Conservation (phyloP, 2,888 invertebrate genomes). For the Drosophila barbarae region DNA sequence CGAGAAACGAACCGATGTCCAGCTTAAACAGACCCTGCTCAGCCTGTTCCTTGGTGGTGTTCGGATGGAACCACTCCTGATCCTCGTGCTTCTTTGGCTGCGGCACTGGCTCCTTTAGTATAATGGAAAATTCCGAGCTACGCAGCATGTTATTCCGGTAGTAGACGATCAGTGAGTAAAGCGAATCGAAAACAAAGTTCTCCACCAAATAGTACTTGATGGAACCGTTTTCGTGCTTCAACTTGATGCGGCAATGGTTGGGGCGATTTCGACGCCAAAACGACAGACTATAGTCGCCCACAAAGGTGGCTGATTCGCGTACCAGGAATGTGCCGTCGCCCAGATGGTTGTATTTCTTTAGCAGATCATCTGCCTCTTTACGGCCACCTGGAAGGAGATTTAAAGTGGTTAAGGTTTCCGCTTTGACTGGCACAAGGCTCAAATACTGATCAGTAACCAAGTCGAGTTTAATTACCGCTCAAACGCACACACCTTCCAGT, state of each 20-base stretch:
- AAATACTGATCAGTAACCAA: not conserved
- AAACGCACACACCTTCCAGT: slow-evolving; percentile 81
- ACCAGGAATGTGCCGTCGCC: slow-evolving; percentile 97
- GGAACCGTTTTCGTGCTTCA: slow-evolving; percentile 92
- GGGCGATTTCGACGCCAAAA: slow-evolving; percentile 95
- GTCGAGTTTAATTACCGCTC: not conserved
- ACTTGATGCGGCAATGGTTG: slow-evolving; percentile 94
- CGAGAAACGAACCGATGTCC: slow-evolving; percentile 95
- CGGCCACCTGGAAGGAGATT: slow-evolving; percentile 81
- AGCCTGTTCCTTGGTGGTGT: slow-evolving; percentile 89
- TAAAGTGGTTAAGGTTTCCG: not conserved
- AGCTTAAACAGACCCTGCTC: slow-evolving; percentile 93
- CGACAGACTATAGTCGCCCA: slow-evolving; percentile 96
- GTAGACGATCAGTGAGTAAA: slow-evolving; percentile 94
- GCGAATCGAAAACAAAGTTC: slow-evolving; percentile 91
- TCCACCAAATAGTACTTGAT: slow-evolving; percentile 95
- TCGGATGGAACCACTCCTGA: slow-evolving; percentile 94
- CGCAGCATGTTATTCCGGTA: slow-evolving; percentile 92
- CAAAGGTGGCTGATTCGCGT: slow-evolving; percentile 95
- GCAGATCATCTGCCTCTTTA: slow-evolving; percentile 85
- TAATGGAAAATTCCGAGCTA: slow-evolving; percentile 93
- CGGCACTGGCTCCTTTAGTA: slow-evolving; percentile 93
- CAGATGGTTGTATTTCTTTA: slow-evolving; percentile 88
- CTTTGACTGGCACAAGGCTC: not conserved
- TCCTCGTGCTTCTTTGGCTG: slow-evolving; percentile 96